Evolutionary conservation across 2,888 invertebrate species (phyloP).

Genomic region (Lycia hirtaria): DNA sequence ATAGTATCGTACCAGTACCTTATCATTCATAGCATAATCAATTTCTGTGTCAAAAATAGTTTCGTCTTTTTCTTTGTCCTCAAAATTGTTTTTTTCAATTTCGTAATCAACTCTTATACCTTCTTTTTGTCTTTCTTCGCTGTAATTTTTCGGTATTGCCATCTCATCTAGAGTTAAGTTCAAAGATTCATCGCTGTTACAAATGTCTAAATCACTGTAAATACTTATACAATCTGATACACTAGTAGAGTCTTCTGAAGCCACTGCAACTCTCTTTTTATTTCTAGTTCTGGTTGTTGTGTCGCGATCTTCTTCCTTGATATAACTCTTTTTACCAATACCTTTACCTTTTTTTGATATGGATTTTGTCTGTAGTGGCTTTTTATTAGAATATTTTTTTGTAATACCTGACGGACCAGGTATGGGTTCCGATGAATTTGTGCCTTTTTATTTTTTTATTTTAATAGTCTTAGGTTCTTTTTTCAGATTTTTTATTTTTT

Average conservation of each 20-base stretch:
- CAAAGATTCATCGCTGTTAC: constrained; percentile 11
- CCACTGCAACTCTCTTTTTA: constrained; percentile 12
- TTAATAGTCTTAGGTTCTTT: constrained; percentile 22
- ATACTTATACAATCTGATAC: constrained; percentile 30
- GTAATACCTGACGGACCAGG: constrained; percentile 24
- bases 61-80: constrained; percentile 9
- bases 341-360: constrained; percentile 31
- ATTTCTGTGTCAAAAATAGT: constrained; percentile 7
- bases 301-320: constrained; percentile 16
- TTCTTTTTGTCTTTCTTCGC: constrained; percentile 4
- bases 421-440: constrained; percentile 12
- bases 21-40: constrained; percentile 21
- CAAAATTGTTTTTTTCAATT: constrained; percentile 11
- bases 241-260: constrained; percentile 27
- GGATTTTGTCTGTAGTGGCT: constrained; percentile 2
- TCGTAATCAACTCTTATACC: constrained; percentile 1
- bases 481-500: constrained; percentile 25
- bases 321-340: constrained; percentile 26
- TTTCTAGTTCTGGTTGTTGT: constrained; percentile 19
- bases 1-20: constrained; percentile 29
- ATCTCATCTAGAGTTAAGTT: constrained; percentile 19
- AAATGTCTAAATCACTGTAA: constrained; percentile 28
- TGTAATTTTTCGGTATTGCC: constrained; percentile 19
- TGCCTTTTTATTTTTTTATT: constrained; percentile 17
- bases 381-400: constrained; percentile 13